Evolutionary conservation across 2,797 vertebrate species (phyloP).

Genomic region (Hippopotamyrus pictus): DNA sequence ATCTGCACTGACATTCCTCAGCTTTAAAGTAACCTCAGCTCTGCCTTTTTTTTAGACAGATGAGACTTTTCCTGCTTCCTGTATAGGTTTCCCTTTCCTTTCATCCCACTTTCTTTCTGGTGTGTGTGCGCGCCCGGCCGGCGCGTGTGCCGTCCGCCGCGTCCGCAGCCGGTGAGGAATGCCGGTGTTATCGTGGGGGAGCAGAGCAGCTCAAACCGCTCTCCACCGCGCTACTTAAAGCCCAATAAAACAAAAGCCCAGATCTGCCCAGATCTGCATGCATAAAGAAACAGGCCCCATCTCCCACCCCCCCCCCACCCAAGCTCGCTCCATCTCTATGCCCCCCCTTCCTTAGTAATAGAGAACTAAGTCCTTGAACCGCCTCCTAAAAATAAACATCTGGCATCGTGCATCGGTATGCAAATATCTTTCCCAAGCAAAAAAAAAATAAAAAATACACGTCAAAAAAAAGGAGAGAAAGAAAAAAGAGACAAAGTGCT

Average conservation of each 20-base stretch:
- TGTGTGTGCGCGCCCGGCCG: conserved; percentile 16
- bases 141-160: conserved; percentile 8
- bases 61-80: neutral
- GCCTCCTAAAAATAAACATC: conserved; percentile 66
- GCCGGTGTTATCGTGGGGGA: conserved; percentile 36
- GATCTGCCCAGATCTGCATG: conserved; percentile 56
- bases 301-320: neutral
- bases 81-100: neutral
- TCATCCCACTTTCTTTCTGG: neutral
- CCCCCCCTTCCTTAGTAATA: conserved; percentile 46
- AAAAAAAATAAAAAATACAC: conserved; percentile 39
- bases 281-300: conserved; percentile 47
- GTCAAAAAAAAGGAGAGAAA: conserved; percentile 13
- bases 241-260: conserved; percentile 56
- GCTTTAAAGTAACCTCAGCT: neutral
- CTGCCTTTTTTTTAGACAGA: neutral
- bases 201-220: conserved; percentile 55
- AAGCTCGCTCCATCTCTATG: conserved; percentile 15
- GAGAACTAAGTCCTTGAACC: conserved; percentile 58
- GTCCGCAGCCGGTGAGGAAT: conserved; percentile 41
- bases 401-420: conserved; percentile 59
- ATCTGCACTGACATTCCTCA: neutral
- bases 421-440: conserved; percentile 48
- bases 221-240: conserved; percentile 49
- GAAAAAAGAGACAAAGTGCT: conserved; percentile 53